A percentile compares a stretch with the other conserved stretches of the same genome.
phyloP scores from a whole-genome alignment of 2,888 invertebrate species.

The Oxytorus armatus region DNA sequence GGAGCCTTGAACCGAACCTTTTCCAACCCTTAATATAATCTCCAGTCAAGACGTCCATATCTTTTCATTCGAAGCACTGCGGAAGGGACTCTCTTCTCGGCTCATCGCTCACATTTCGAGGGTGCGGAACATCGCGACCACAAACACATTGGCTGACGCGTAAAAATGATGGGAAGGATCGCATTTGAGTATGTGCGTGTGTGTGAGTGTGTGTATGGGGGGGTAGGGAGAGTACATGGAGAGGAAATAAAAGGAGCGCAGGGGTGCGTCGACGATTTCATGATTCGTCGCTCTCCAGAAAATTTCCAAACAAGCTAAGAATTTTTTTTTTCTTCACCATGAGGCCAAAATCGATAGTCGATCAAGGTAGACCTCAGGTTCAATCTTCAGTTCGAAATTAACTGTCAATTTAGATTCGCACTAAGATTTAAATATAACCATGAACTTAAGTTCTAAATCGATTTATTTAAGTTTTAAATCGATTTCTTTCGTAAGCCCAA shows the following conservation, averaged over 20 bases:
- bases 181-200: too few species aligned
- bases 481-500: too few species aligned
- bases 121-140: conserved; percentile 20
- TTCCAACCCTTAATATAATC: conserved; percentile 30
- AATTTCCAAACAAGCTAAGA: neutral
- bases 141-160: conserved; percentile 11
- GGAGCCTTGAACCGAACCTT: neutral
- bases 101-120: conserved; percentile 56
- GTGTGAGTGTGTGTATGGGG: too few species aligned
- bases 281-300: conserved; percentile 21
- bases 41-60: conserved; percentile 34
- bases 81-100: conserved; percentile 8
- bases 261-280: conserved; percentile 29
- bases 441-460: too few species aligned
- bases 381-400: too few species aligned
- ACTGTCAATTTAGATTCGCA: too few species aligned
- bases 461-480: too few species aligned
- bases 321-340: conserved; percentile 20
- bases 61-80: conserved; percentile 13
- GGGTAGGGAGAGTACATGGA: neutral
- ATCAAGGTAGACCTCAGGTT: too few species aligned
- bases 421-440: too few species aligned
- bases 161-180: neutral
- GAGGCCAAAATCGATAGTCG: too few species aligned
- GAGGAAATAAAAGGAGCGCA: neutral